Evolutionary conservation across 2,797 vertebrate species (phyloP).

Genomic region (Xenentodon cancila): DNA sequence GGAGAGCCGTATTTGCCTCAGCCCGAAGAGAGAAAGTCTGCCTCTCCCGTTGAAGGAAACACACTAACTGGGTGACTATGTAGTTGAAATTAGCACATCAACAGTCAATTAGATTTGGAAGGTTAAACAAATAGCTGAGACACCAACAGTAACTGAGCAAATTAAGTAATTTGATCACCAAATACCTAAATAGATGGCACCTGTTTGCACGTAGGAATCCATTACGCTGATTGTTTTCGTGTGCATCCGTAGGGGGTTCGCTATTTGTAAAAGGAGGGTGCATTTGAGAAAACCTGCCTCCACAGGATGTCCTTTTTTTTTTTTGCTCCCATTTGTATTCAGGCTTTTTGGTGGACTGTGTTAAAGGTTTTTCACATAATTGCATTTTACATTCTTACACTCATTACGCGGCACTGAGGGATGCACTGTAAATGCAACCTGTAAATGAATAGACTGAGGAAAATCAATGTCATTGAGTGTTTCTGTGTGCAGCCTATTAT

Average conservation of each 20-base stretch:
- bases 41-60: constrained; percentile 27
- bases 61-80: constrained; percentile 28
- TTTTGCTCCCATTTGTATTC: not conserved
- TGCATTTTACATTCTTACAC: constrained; percentile 15
- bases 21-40: constrained; percentile 7
- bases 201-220: constrained; percentile 41
- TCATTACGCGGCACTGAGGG: constrained; percentile 32
- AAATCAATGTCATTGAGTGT: constrained; percentile 48
- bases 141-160: constrained; percentile 52
- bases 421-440: constrained; percentile 42
- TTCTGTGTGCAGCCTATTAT: constrained; percentile 31
- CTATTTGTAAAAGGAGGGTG: not conserved
- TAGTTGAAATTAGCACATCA: constrained; percentile 46
- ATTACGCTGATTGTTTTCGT: constrained; percentile 44
- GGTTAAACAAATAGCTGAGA: constrained; percentile 67
- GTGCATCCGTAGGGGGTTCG: constrained; percentile 2
- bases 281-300: not conserved
- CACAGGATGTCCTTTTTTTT: not conserved
- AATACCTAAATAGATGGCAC: constrained; percentile 53
- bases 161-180: constrained; percentile 57
- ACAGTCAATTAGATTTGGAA: constrained; percentile 60
- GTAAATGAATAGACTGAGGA: constrained; percentile 4
- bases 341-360: constrained; percentile 12
- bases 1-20: constrained; percentile 19
- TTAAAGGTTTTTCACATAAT: constrained; percentile 39